Conservation (phyloP, 2,888 invertebrate species). For the Pegoplata infirma region DNA sequence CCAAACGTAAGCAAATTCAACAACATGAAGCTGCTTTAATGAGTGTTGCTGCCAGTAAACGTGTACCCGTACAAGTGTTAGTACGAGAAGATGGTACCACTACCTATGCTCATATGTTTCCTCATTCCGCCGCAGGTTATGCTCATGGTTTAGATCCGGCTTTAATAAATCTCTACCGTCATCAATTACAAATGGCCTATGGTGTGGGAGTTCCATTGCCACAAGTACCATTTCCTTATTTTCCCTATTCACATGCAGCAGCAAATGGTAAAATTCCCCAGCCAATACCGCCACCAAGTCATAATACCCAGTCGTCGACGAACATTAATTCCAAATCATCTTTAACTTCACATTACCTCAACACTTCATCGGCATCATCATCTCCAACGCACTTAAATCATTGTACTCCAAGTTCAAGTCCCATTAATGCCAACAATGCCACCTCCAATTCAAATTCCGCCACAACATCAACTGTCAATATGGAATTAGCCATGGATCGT, state of each 20-base stretch:
- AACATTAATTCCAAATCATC: slow-evolving; percentile 23
- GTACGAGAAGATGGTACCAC: slow-evolving; percentile 86
- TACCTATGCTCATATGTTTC: slow-evolving; percentile 75
- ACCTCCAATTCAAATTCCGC: slow-evolving; percentile 42
- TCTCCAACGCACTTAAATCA: slow-evolving; percentile 57
- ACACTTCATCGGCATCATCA: slow-evolving; percentile 54
- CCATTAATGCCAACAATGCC: slow-evolving; percentile 40
- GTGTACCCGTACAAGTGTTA: slow-evolving; percentile 94
- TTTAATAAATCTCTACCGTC: slow-evolving; percentile 76
- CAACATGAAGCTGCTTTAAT: slow-evolving; percentile 84
- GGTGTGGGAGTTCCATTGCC: slow-evolving; percentile 75
- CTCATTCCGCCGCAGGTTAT: slow-evolving; percentile 65
- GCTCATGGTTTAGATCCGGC: slow-evolving; percentile 76
- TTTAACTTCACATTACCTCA: slow-evolving; percentile 15
- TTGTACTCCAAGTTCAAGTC: slow-evolving; percentile 53
- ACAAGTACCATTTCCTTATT: slow-evolving; percentile 77
- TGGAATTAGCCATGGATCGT: slow-evolving; percentile 34
- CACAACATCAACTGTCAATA: neutral
- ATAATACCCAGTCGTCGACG: slow-evolving; percentile 23
- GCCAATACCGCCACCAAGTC: slow-evolving; percentile 75
- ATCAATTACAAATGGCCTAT: slow-evolving; percentile 78
- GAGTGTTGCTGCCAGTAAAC: slow-evolving; percentile 86
- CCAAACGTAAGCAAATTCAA: slow-evolving; percentile 94
- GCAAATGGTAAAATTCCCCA: slow-evolving; percentile 74
- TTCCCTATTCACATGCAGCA: slow-evolving; percentile 76